These are phyloP conservation scores for Tragelaphus imberbis DNA, from an alignment of 2,113 vertebrate genomes.

Conservation along the genomic window DNA sequence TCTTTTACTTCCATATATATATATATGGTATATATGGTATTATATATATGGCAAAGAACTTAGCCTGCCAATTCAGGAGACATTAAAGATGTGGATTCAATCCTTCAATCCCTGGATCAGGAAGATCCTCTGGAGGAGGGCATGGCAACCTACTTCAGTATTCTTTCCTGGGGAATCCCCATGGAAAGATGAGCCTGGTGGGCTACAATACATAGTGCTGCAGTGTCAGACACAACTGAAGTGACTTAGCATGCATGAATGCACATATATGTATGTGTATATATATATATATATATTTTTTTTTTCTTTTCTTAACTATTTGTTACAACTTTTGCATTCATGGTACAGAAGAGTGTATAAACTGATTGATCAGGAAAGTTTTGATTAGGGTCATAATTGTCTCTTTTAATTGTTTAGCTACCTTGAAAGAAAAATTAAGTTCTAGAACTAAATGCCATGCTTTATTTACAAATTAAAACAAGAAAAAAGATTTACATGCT, in stretches of 20 bases:
- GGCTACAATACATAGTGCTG: background rate
- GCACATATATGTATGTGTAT: background rate
- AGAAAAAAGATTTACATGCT: background rate
- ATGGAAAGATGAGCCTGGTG: background rate
- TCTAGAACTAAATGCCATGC: background rate
- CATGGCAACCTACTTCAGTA: background rate
- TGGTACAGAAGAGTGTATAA: background rate
- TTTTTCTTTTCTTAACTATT: background rate
- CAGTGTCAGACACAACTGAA: background rate
- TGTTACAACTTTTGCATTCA: background rate
- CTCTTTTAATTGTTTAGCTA: background rate
- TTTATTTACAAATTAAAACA: background rate
- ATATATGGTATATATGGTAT: background rate
- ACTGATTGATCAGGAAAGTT: background rate
- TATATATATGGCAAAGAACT: background rate
- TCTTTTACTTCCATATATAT: background rate
- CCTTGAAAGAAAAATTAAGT: constrained; percentile 12
- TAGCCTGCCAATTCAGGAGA: background rate
- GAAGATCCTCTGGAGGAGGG: background rate
- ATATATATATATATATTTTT: background rate
- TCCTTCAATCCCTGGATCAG: background rate
- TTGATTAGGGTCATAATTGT: background rate
- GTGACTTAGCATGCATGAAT: background rate
- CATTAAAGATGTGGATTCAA: background rate
- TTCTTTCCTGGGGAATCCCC: background rate